Evolutionary conservation across 2,888 invertebrate genomes (phyloP).

Genomic region (Minunthozetes semirufus): DNA sequence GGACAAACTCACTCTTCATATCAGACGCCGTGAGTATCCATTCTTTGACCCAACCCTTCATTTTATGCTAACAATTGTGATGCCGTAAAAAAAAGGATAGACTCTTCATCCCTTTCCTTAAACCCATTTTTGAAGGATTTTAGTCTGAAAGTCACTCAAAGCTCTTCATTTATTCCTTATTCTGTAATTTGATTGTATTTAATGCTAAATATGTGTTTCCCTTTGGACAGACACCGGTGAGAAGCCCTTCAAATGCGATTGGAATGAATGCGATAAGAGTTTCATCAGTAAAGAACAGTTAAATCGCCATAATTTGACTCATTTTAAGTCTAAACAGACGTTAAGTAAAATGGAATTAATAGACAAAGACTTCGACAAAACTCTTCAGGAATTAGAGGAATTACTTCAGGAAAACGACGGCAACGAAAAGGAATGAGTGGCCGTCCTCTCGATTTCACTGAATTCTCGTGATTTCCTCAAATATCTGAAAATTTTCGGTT

Average conservation of each 20-base stretch:
- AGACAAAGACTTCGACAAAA: constrained; percentile 1
- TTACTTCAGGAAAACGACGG: constrained; percentile 1
- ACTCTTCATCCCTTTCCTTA: no score
- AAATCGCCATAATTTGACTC: constrained; percentile 1
- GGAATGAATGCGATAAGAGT: background rate
- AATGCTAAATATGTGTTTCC: background rate
- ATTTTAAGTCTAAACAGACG: background rate
- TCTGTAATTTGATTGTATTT: background rate
- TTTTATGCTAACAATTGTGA: no score
- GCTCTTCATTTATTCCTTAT: no score
- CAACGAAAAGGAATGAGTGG: background rate
- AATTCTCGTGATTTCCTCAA: no score
- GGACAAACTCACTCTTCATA: constrained; percentile 42
- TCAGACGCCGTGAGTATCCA: constrained; percentile 38
- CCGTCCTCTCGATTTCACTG: no score
- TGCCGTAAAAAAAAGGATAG: no score
- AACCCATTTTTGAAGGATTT: no score
- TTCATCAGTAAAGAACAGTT: constrained; percentile 1
- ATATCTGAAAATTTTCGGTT: no score
- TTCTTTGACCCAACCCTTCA: no score
- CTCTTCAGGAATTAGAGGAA: constrained; percentile 11
- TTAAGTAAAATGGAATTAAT: background rate
- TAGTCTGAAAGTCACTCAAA: no score
- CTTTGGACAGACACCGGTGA: constrained; percentile 51
- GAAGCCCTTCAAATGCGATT: constrained; percentile 61